Base-by-base conservation (phyloP, 1,140 invertebrate species). In the Drosophila setifemur region DNA sequence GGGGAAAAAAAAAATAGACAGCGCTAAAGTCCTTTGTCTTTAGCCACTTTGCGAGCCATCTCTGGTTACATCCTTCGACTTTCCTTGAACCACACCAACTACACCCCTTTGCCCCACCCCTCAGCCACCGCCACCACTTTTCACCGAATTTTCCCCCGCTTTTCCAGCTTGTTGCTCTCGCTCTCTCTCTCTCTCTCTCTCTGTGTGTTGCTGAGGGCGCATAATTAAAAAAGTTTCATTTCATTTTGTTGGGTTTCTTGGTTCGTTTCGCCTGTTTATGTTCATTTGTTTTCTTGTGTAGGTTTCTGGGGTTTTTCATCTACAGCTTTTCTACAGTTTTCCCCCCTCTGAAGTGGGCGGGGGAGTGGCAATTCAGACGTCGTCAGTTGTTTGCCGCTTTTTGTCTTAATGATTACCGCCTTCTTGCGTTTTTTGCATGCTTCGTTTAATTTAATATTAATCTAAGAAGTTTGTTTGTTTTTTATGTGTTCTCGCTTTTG, bases 211-310 rank as follows among this genome's bases (percentile, higher is more conserved):
- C 54, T 78, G 68, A 78, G 75, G 77, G 68, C 83, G 86, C 81
- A 89, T 89, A 89, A 89, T 89, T 89, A 89, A 89, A 89, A 89
- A 89, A 89, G 87, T 89, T 89, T 89, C 87, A 89, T 89, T 89
- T 88, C 81, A 89, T 89, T 89, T 89, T 89, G 86, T 87, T 81
- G 86, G 76, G 79, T 88, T 89, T 83, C 87, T 87, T 77, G 82
- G 81, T 85, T 87, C 75, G 78, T 89, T 88, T 88, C 73, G 77
- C 64, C 85, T 87, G 71, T 78, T 86, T 83, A 86, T 78, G 76
- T 82, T 89, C 76, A 89, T 86, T 89, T 89, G 81, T 86, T 87
- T 82, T 83, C 81, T 86, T 86, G 67, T 78, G 81, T 76, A 57
- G 75, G 50, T 86, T 86, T 86, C 73, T 86, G 73, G 81, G 70